These are phyloP conservation scores for Micromys minutus DNA, from an alignment of 2,113 vertebrate species.

Conservation along the genomic window DNA sequence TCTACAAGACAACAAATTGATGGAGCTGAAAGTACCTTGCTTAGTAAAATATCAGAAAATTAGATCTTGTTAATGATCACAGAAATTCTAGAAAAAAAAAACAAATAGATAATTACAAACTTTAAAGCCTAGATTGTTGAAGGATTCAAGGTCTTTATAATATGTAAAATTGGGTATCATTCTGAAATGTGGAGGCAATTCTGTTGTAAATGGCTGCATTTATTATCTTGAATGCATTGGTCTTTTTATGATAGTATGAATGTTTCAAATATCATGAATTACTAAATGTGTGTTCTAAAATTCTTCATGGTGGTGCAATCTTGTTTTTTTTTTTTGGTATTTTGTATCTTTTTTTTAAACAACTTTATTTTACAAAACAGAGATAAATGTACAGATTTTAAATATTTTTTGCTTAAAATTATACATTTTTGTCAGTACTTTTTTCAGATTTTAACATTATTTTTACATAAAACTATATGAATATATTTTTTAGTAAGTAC, in stretches of 20 bases:
- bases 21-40: background rate
- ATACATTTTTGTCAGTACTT: too few species aligned
- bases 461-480: too few species aligned
- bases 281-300: background rate
- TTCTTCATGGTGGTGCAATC: background rate
- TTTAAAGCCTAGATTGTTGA: background rate
- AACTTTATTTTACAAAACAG: too few species aligned
- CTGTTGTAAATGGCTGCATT: background rate
- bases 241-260: background rate
- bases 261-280: background rate
- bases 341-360: too few species aligned
- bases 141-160: background rate
- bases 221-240: background rate
- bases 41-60: background rate
- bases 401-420: too few species aligned
- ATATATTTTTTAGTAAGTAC: too few species aligned
- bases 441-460: too few species aligned
- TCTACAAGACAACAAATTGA: too few species aligned
- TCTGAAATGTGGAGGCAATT: background rate
- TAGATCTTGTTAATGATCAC: background rate
- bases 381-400: too few species aligned
- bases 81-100: background rate
- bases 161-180: too few species aligned
- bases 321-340: too few species aligned
- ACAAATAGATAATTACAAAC: background rate